Base-by-base conservation (phyloP, 2,888 invertebrate species). In the Alloscopus bannaensis region DNA sequence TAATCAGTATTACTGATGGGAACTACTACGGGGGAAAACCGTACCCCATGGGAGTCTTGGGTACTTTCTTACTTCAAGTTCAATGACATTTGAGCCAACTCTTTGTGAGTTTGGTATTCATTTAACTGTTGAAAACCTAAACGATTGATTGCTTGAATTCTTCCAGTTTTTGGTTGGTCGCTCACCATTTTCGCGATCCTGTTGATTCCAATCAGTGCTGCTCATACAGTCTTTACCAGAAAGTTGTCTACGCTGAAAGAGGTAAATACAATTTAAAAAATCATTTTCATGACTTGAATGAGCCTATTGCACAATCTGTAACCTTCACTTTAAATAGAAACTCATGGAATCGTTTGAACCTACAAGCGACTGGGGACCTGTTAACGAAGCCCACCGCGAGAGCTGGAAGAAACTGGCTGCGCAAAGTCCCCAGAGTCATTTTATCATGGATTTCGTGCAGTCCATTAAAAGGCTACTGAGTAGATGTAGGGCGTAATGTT, bases 321-420 rank as follows among this genome's bases (percentile, higher is more conserved):
- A 36, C 6, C 6, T 13, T 36, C 13, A 36, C 36, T 55, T 18
- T 22, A 31, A 69, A 16, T 24, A 82, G 82, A 82, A 82, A 76
- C 29, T 80, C 4, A 29, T 59, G 4, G 52, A 71, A 29, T 59
- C 82, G 3, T 62, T 82, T 22, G 50, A 62, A 28, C 82, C 82
- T 16, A 47, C 76, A 1, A 62, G 31, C 1, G 80, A 82, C 13
- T 82, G 82, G 82, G 82, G 82, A 26, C 82, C 82, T 20, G 55
- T 28, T 2, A 42, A 73, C 26, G 47, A 40, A 3, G 26, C n/a
- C 0, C 45, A 52, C 55, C 24, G 66, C 16, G 2, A 24, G 31
- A 60, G 47, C 0, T 82, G 82, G 82, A 24, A 68, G 6, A 29
- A 65, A 3, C 22, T 11, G 3, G 42, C 40, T 57, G 4, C 4